Percentiles rank a stretch among this genome's conserved stretches.
These are phyloP conservation scores for Mamestra configurata DNA, from an alignment of 1,140 invertebrate genomes.

Conservation along the genomic window DNA sequence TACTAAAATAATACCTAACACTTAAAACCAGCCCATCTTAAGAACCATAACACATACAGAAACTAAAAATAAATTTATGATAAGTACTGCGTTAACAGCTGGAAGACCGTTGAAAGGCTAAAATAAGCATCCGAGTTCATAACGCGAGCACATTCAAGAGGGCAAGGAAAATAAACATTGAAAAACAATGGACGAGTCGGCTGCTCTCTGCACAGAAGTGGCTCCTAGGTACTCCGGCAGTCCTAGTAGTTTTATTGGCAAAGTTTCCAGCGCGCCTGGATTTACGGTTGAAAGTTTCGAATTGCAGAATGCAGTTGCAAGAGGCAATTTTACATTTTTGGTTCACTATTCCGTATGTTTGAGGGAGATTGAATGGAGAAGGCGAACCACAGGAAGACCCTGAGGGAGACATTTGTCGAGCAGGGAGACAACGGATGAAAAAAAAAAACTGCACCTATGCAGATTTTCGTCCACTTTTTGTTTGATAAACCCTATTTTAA, in stretches of 20 bases:
- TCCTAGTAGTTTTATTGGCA: conserved; percentile 37
- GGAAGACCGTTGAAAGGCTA: background rate
- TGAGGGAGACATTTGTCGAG: no score
- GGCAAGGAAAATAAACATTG: conserved; percentile 42
- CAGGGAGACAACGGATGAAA: no score
- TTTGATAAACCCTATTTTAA: no score
- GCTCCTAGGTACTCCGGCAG: background rate
- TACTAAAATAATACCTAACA: background rate
- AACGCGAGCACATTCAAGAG: background rate
- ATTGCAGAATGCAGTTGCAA: background rate
- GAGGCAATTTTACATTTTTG: conserved; percentile 1
- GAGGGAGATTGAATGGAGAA: no score
- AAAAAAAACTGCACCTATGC: no score
- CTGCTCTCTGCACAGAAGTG: conserved; percentile 5
- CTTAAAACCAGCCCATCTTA: background rate
- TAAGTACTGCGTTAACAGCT: conserved; percentile 37
- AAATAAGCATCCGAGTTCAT: conserved; percentile 23
- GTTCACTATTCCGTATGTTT: no score
- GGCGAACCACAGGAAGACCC: no score
- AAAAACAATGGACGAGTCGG: conserved; percentile 16
- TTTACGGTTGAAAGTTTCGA: conserved; percentile 15
- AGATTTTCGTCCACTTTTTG: no score
- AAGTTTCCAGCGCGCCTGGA: conserved; percentile 21
- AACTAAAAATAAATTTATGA: conserved; percentile 45
- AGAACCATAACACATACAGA: conserved; percentile 2